These are phyloP conservation scores for Hyperopisus bebe DNA, from an alignment of 2,113 vertebrate species.

Conservation along the genomic window DNA sequence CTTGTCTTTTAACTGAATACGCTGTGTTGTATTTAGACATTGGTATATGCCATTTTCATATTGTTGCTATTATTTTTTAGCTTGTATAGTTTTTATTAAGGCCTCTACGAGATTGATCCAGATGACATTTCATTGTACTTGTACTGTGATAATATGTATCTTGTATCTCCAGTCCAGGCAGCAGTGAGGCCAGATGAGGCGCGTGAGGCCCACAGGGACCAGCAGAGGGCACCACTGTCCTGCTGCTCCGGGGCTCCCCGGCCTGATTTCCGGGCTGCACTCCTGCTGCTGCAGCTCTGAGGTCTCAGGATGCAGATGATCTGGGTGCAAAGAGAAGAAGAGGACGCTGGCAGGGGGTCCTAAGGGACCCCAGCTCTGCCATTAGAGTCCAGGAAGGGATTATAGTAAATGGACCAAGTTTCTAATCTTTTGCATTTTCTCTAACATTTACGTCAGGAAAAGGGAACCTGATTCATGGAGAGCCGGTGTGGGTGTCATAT, in stretches of 20 bases:
- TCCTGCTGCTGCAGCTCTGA: conserved; percentile 8
- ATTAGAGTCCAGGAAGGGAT: not conserved
- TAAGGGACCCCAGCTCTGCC: not conserved
- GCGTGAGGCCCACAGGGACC: conserved; percentile 11
- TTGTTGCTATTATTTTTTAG: too few relatives aligned
- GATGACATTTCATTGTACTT: too few relatives aligned
- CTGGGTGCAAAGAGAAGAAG: conserved; percentile 27
- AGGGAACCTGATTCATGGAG: too few relatives aligned
- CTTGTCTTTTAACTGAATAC: too few relatives aligned
- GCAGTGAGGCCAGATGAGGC: not conserved
- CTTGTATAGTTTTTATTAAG: too few relatives aligned
- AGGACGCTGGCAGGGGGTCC: not conserved
- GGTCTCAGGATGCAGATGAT: conserved; percentile 25
- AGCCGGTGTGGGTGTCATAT: too few relatives aligned
- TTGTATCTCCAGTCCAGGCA: not conserved
- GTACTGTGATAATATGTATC: too few relatives aligned
- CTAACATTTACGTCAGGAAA: not conserved
- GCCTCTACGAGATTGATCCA: too few relatives aligned
- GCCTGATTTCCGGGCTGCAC: conserved; percentile 16
- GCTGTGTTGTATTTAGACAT: too few relatives aligned
- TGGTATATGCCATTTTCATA: too few relatives aligned
- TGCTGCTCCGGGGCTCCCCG: conserved; percentile 12
- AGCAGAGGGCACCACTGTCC: conserved; percentile 18
- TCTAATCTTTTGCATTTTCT: not conserved
- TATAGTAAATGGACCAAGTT: not conserved